Evolutionary conservation across 1,140 invertebrate genomes (phyloP), one percentile per base, ranked within the genome.

Genomic region (Euborellia annulipes): DNA sequence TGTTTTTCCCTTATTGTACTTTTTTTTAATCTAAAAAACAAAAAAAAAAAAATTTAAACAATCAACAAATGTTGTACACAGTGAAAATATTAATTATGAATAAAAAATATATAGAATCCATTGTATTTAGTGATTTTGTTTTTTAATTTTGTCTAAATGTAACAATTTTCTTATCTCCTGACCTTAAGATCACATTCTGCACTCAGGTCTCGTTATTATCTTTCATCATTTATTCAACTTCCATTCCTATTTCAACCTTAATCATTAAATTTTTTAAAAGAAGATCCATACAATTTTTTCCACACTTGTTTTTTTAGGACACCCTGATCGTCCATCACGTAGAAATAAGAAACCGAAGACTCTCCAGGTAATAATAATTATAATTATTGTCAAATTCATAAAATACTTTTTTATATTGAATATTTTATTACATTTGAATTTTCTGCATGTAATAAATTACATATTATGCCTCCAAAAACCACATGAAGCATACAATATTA

Each of bases 31-130:
- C 36, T 18, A 34, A n/a, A 32, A 41, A 47, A 60, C 52, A 60
- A 58, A 58, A 58, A 54, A 45, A 44, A 45, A 43, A 39, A 56
- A 60, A 54, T 61, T 27, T n/a, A n/a, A n/a, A n/a, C n/a, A n/a
- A n/a, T n/a, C 23, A 6, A 6, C 4, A 27, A 65, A 64, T 65
- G 63, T 66, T 67, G 65, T 67, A 67, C 63, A 66, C 65, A 66
- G 63, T 67, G 63, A 67, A 66, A 67, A 40, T 46, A 46, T 36
- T 62, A 63, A 66, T 64, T 67, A 66, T 65, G 62, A 66, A 63
- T 65, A 66, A 64, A 62, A 64, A 64, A 66, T 66, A 61, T 65
- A 66, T 65, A 66, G 66, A 66, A 67, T 64, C 63, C 64, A 67
- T 67, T 65, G 66, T 64, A 66, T 65, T 61, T 63, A 61, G 64